Percentiles rank a stretch among this genome's conserved stretches.
Evolutionary conservation across 2,797 vertebrate species (phyloP).

Genomic region (Fistularia tabacaria): DNA sequence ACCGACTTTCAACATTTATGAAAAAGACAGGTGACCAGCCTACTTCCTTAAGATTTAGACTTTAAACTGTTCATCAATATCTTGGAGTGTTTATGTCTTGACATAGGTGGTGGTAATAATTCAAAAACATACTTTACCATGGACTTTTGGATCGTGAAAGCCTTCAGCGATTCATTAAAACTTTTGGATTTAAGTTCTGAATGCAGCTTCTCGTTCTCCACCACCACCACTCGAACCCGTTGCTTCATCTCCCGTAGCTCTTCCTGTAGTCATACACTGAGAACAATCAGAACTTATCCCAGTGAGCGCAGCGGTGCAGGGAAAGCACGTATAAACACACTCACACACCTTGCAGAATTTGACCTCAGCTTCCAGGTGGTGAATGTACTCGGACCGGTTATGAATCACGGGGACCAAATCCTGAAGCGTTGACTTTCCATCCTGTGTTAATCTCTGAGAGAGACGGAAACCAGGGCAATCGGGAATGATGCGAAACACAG

Average conservation of each 20-base stretch:
- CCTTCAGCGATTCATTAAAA: constrained; percentile 69
- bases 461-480: neutral
- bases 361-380: constrained; percentile 91
- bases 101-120: neutral
- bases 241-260: constrained; percentile 84
- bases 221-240: constrained; percentile 76
- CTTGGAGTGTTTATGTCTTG: neutral
- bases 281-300: neutral
- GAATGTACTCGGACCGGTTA: constrained; percentile 90
- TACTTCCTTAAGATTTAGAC: no score
- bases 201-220: constrained; percentile 87
- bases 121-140: constrained; percentile 62
- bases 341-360: constrained; percentile 84
- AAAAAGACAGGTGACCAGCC: no score
- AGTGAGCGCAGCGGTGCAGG: neutral
- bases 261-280: constrained; percentile 70
- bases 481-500: neutral
- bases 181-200: constrained; percentile 75
- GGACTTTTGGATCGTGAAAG: constrained; percentile 72
- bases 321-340: neutral
- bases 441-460: constrained; percentile 63
- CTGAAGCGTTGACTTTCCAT: constrained; percentile 59
- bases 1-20: no score
- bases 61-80: neutral
- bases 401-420: constrained; percentile 85